Percentiles rank a stretch among this genome's conserved stretches.
phyloP scores from a whole-genome alignment of 2,113 vertebrate genomes.

The Atlantisia rogersi region DNA sequence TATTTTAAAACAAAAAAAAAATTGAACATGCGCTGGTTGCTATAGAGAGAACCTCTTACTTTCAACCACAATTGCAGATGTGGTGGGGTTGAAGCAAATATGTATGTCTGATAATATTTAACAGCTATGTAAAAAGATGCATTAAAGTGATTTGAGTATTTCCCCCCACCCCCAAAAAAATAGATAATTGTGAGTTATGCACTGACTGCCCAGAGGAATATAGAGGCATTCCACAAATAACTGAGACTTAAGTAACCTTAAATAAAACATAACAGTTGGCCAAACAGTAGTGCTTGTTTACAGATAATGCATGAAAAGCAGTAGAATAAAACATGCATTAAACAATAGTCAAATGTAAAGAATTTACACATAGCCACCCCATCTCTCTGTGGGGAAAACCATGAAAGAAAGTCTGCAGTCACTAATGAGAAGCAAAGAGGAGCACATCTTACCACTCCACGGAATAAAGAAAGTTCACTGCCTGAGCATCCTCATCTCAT shows the following conservation, averaged over 20 bases:
- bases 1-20: conserved; percentile 23
- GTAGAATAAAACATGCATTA: conserved; percentile 1
- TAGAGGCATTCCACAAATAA: conserved; percentile 47
- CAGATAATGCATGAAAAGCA: neutral
- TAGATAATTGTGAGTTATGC: neutral
- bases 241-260: conserved; percentile 23
- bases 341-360: neutral
- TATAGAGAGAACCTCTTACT: conserved; percentile 58
- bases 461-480: neutral
- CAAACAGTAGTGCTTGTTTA: conserved; percentile 25
- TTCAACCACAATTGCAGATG: conserved; percentile 59
- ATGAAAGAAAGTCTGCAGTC: neutral
- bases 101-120: neutral
- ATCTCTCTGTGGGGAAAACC: neutral
- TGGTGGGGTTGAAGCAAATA: conserved; percentile 8
- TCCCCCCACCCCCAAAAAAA: fast-evolving
- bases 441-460: neutral
- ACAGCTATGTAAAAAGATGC: conserved; percentile 19
- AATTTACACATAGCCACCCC: neutral
- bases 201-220: conserved; percentile 8
- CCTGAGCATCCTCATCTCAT: neutral
- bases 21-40: neutral
- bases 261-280: neutral
- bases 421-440: neutral
- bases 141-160: neutral